A percentile compares a stretch with the other conserved stretches of the same genome.
phyloP scores from a whole-genome alignment of 1,140 invertebrate species.

The Papilio aristodemus region DNA sequence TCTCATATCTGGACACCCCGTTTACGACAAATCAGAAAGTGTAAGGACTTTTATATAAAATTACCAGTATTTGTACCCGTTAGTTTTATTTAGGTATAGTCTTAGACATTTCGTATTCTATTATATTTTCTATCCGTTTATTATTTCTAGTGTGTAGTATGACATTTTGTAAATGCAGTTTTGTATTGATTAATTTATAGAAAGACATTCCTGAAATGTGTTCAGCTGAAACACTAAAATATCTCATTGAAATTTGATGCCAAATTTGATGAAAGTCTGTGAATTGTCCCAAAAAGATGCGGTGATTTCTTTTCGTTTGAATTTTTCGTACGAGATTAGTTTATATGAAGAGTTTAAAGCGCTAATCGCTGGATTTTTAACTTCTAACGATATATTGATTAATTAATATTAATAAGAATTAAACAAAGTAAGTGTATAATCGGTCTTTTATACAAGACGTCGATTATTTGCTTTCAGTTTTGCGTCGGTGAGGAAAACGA shows the following conservation, averaged over 20 bases:
- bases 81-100: conserved; percentile 28
- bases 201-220: conserved; percentile 45
- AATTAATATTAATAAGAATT: conserved; percentile 25
- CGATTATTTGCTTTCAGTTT: conserved; percentile 24
- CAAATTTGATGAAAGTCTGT: conserved; percentile 12
- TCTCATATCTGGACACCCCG: background rate
- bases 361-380: background rate
- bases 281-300: background rate
- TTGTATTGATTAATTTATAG: conserved; percentile 30
- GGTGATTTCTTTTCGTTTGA: background rate
- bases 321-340: background rate
- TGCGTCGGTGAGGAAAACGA: conserved; percentile 26
- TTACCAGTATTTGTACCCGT: conserved; percentile 19
- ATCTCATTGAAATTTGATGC: conserved; percentile 20
- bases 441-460: conserved; percentile 32
- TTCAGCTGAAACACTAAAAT: background rate
- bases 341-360: background rate
- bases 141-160: conserved; percentile 11
- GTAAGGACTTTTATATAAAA: conserved; percentile 25
- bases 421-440: conserved; percentile 23
- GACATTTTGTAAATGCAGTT: conserved; percentile 25
- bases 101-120: conserved; percentile 32
- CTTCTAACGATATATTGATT: conserved; percentile 11
- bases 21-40: conserved; percentile 23
- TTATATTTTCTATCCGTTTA: conserved; percentile 32